These are phyloP conservation scores for Cetoscarus ocellatus DNA, from an alignment of 2,797 vertebrate species.

Conservation along the genomic window DNA sequence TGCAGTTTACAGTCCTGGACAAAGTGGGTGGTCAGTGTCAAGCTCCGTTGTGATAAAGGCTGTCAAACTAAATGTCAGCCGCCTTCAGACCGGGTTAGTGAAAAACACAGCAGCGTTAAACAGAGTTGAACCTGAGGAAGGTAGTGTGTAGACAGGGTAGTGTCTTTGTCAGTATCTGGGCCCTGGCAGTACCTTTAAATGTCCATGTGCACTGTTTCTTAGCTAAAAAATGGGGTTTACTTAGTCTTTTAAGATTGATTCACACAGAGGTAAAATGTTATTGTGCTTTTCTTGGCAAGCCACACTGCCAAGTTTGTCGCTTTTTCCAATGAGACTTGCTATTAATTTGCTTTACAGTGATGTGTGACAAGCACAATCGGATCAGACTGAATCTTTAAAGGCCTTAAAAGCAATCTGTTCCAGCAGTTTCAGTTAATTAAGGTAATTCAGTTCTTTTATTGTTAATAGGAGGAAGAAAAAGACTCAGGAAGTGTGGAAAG, in stretches of 20 bases:
- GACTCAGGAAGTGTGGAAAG: not conserved
- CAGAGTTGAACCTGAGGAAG: too few relatives aligned
- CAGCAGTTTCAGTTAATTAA: not conserved
- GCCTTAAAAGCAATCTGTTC: not conserved
- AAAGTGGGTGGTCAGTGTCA: too few relatives aligned
- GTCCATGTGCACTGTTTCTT: too few relatives aligned
- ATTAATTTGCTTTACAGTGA: not conserved
- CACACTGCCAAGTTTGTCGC: slow-evolving; percentile 8
- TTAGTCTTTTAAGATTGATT: slow-evolving; percentile 36
- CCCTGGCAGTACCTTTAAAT: too few relatives aligned
- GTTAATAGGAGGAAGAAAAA: not conserved
- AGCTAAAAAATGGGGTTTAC: too few relatives aligned
- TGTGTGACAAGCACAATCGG: slow-evolving; percentile 8
- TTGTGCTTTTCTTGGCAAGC: not conserved
- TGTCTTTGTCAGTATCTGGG: too few relatives aligned
- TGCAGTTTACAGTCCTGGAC: too few relatives aligned
- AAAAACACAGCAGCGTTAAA: too few relatives aligned
- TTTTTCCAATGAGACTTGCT: slow-evolving; percentile 14
- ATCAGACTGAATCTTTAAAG: slow-evolving; percentile 11
- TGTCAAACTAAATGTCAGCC: too few relatives aligned
- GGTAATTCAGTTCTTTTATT: not conserved
- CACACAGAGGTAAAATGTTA: slow-evolving; percentile 13
- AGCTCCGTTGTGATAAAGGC: too few relatives aligned
- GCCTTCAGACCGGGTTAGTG: too few relatives aligned
- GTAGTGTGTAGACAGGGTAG: too few relatives aligned